These are phyloP conservation scores for Falco rusticolus DNA, from an alignment of 2,797 vertebrate genomes.

Conservation along the genomic window DNA sequence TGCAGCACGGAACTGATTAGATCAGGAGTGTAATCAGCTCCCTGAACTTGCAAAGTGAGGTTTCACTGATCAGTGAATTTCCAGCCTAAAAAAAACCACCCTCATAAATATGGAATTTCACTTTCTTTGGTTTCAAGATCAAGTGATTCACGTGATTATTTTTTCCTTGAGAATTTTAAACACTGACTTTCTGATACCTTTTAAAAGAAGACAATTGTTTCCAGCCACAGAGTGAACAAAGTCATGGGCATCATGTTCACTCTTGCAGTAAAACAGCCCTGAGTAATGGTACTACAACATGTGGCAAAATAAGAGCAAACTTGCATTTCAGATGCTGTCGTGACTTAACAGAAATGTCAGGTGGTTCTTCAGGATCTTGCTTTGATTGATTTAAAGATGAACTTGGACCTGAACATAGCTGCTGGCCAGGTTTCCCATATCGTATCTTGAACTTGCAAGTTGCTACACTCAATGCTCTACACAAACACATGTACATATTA, in stretches of 20 bases:
- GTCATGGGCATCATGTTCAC: not conserved
- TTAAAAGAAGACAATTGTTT: slow-evolving; percentile 12
- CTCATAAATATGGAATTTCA: slow-evolving; percentile 52
- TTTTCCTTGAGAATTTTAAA: slow-evolving; percentile 26
- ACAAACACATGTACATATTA: not conserved
- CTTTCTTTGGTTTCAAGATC: slow-evolving; percentile 47
- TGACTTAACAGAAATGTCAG: not conserved
- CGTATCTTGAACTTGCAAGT: not conserved
- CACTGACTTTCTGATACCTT: not conserved
- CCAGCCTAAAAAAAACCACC: slow-evolving; percentile 15
- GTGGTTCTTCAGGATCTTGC: not conserved
- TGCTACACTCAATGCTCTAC: not conserved
- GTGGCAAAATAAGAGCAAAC: not conserved
- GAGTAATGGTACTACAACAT: not conserved
- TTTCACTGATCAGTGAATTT: slow-evolving; percentile 50
- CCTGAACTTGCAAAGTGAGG: slow-evolving; percentile 45
- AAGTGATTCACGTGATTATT: not conserved
- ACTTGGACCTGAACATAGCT: not conserved
- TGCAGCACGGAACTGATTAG: slow-evolving; percentile 48
- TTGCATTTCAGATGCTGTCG: not conserved
- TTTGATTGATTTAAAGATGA: slow-evolving; percentile 1
- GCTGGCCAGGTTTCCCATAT: not conserved
- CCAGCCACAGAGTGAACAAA: not conserved
- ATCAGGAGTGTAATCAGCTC: slow-evolving; percentile 50
- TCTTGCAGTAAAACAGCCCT: slow-evolving; percentile 21